Evolutionary conservation across 2,797 vertebrate genomes (phyloP).

Genomic region (Silurus aristotelis): DNA sequence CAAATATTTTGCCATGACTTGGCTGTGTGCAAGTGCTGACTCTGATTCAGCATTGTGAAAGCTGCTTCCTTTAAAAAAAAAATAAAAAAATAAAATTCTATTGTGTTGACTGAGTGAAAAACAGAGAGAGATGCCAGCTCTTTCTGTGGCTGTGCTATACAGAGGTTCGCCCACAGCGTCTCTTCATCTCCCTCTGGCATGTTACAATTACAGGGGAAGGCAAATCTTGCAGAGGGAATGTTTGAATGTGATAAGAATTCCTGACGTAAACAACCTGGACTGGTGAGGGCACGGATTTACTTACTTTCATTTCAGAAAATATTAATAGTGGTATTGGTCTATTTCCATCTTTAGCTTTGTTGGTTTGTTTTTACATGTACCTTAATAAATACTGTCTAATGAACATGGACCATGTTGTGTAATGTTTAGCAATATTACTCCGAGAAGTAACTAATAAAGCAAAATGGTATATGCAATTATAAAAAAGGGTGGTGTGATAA

Average conservation of each 20-base stretch:
- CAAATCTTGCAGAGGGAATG: neutral
- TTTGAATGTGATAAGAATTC: neutral
- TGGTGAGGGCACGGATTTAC: neutral
- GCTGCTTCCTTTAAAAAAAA: neutral
- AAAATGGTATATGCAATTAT: neutral
- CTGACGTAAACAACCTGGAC: neutral
- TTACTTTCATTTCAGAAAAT: neutral
- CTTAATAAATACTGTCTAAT: neutral
- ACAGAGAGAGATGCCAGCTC: neutral
- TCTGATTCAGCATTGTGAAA: neutral
- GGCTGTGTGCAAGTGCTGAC: neutral
- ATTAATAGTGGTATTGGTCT: neutral
- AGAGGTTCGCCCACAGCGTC: neutral
- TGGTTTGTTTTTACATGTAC: neutral
- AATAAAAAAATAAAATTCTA: neutral
- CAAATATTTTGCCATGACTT: neutral
- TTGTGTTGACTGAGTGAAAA: neutral
- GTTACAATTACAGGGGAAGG: constrained; percentile 3
- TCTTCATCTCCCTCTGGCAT: neutral
- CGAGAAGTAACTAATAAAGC: neutral
- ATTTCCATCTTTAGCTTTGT: neutral
- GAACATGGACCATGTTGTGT: neutral
- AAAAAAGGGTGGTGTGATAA: neutral
- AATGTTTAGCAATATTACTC: neutral
- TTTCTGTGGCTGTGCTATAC: neutral